Evolutionary conservation across 2,888 invertebrate genomes (phyloP), one percentile per base, ranked within the genome.

Genomic region (Phengaris arion): DNA sequence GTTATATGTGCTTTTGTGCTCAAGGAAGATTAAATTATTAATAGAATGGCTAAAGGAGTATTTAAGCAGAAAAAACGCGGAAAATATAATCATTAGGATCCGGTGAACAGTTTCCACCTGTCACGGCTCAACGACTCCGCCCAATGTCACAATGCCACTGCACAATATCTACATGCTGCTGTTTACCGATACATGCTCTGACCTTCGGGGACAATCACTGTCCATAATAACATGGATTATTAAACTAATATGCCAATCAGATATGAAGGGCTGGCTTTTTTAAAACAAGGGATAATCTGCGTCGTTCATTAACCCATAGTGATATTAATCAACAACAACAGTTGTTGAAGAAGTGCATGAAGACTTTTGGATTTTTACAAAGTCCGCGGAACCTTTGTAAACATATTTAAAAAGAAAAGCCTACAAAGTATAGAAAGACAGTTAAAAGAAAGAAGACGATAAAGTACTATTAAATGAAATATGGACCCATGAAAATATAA

Each of bases 71-170:
- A 64, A 59, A 64, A 64, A 46, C 46, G 22, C 15, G 69, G 13
- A 69, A 54, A 52, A 15, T 15, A 55, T 54, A 45, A 54, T 45
- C 54, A 68, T n/a, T 10, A 10, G 15, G 69, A 55, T 48, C 46
- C 69, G 15, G 75, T n/a, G 64, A 74, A 74, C 72, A 74, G 74
- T 76, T 73, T 76, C 74, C 80, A 76, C 81, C 79, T 81, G 84
- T 86, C 85, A 87, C 87, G 86, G 86, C 81, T 83, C 85, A 89
- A 85, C 86, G 87, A 80, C 77, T 82, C 82, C 84, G 83, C 85
- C 88, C 89, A 90, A 89, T 89, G 86, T 84, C 86, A 81, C 89
- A 90, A 89, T 89, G 86, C 84, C 86, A 81, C 74, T 74, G 72
- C 57, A 74, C 75, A 75, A 74, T 78, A 69, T 54, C 46, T 7